Evolutionary conservation across 2,888 invertebrate genomes (phyloP).

Genomic region (Nowickia ferox): DNA sequence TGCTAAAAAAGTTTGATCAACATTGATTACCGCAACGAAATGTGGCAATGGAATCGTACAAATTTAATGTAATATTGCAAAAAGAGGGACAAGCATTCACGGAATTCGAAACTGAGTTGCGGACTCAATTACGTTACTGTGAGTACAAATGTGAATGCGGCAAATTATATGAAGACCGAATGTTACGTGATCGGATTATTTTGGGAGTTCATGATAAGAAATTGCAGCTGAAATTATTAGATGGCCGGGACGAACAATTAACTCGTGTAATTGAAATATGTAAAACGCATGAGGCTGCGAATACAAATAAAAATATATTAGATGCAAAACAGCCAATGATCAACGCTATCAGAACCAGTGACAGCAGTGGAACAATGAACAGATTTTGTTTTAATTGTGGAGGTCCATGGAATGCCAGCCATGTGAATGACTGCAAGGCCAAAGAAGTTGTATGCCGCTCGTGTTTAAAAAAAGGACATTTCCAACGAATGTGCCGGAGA

Average conservation of each 20-base stretch:
- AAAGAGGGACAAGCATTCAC: not conserved
- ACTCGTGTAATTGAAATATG: not conserved
- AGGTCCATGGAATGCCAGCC: too few relatives aligned
- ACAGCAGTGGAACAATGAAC: too few relatives aligned
- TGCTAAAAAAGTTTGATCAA: not conserved
- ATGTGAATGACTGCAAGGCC: too few relatives aligned
- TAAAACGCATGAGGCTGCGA: not conserved
- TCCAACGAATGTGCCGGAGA: not conserved
- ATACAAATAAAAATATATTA: not conserved
- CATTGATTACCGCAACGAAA: slow-evolving; percentile 9
- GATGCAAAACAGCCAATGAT: not conserved
- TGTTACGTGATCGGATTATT: slow-evolving; percentile 14
- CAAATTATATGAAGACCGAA: not conserved
- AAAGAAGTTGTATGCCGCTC: too few relatives aligned
- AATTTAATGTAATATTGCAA: too few relatives aligned
- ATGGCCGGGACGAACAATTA: not conserved
- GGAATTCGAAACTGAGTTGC: slow-evolving; percentile 1
- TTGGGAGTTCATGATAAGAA: not conserved
- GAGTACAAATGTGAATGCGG: not conserved
- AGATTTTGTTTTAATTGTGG: too few relatives aligned
- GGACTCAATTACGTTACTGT: slow-evolving; percentile 6
- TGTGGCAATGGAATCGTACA: not conserved
- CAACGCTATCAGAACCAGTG: not conserved
- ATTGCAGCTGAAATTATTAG: not conserved
- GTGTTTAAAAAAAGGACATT: too few relatives aligned